Evolutionary conservation across 37 sponge, comb jelly and placozoan genomes (phyloP).

Genomic region (Petrosia ficiformis): DNA sequence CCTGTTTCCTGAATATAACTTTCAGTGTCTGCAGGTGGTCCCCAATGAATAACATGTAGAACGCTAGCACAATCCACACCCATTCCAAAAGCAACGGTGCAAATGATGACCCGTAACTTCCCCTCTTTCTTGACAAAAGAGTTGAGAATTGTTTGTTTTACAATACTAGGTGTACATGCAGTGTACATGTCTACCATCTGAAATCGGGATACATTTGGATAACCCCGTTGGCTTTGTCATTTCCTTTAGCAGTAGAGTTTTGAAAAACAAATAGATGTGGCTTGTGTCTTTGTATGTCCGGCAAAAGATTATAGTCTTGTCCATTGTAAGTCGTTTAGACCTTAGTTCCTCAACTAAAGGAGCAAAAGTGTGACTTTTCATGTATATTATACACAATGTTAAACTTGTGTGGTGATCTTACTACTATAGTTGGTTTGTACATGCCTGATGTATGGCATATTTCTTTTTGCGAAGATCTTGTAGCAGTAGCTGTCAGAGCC

Average conservation of each 20-base stretch:
- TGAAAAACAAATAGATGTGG: constrained; percentile 7
- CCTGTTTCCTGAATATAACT: constrained; percentile 46
- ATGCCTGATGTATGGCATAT: not conserved
- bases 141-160: constrained; percentile 17
- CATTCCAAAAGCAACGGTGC: constrained; percentile 49
- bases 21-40: constrained; percentile 36
- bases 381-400: constrained; percentile 6
- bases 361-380: constrained; percentile 21
- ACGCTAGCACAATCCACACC: constrained; percentile 39
- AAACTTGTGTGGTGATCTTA: not conserved
- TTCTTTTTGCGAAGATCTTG: not conserved
- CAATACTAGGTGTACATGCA: constrained; percentile 17
- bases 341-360: constrained; percentile 22
- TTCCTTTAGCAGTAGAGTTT: not conserved
- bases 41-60: constrained; percentile 34
- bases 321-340: not conserved
- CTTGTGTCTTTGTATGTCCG: constrained; percentile 2
- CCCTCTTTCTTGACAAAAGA: constrained; percentile 1
- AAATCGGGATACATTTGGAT: not conserved
- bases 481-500: constrained; percentile 6
- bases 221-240: constrained; percentile 7
- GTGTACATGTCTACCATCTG: constrained; percentile 38
- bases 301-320: constrained; percentile 21
- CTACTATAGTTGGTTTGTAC: not conserved
- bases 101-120: constrained; percentile 28